Evolutionary conservation across 1,140 invertebrate species (phyloP).

Genomic region (Zaprionus taronus): DNA sequence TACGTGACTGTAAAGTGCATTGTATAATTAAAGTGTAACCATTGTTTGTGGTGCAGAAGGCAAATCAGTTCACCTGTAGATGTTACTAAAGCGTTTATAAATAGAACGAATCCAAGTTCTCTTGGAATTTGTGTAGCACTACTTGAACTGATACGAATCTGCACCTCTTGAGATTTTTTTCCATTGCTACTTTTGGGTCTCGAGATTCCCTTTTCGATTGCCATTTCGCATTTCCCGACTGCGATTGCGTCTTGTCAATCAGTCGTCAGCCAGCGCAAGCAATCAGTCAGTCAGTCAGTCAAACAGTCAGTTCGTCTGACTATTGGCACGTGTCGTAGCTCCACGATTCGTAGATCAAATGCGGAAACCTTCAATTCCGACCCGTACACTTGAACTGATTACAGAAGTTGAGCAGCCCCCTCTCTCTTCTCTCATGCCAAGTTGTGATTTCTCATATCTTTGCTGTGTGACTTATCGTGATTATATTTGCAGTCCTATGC

Average conservation of each 20-base stretch:
- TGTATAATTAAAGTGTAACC: background rate
- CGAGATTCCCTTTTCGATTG: constrained; percentile 3
- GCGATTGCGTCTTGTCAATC: background rate
- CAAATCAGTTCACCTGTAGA: background rate
- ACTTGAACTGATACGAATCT: background rate
- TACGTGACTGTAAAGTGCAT: background rate
- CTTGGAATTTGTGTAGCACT: background rate
- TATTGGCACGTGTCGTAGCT: background rate
- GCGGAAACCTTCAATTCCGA: background rate
- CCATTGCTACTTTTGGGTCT: background rate
- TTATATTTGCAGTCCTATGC: background rate
- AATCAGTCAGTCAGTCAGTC: background rate
- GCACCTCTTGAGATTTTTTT: background rate
- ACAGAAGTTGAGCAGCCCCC: background rate
- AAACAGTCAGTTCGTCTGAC: too few species aligned
- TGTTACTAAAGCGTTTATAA: background rate
- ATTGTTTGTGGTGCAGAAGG: background rate
- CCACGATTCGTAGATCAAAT: background rate
- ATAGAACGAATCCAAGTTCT: background rate
- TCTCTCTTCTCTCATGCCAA: background rate
- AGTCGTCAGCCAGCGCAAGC: background rate
- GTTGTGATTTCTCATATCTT: background rate
- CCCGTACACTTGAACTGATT: background rate
- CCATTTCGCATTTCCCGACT: background rate
- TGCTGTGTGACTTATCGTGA: background rate